A percentile compares a stretch with the other conserved stretches of the same genome.
These are phyloP conservation scores for Agonopterix alstromeriana DNA, from an alignment of 2,888 invertebrate genomes.

Conservation along the genomic window DNA sequence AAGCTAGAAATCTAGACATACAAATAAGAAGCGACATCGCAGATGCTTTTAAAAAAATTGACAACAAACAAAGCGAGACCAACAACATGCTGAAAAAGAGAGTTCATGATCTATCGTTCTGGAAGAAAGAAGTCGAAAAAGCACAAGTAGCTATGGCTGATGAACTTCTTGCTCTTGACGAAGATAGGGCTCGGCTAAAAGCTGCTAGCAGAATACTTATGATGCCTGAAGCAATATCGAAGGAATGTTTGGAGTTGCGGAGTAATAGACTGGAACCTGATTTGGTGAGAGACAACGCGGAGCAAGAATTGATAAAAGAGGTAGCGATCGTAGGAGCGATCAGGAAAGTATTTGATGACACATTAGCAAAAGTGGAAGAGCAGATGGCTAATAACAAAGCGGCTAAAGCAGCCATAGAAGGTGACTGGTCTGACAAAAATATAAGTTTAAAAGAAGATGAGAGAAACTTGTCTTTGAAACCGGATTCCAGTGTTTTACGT, in stretches of 20 bases:
- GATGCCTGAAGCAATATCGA: constrained; percentile 82
- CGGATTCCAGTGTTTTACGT: constrained; percentile 80
- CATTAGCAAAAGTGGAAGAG: constrained; percentile 80
- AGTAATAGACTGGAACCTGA: constrained; percentile 84
- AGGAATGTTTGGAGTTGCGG: constrained; percentile 84
- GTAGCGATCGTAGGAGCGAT: constrained; percentile 85
- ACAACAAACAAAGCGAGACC: constrained; percentile 68
- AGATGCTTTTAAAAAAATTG: constrained; percentile 77
- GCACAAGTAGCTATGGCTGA: constrained; percentile 79
- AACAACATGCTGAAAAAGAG: constrained; percentile 39
- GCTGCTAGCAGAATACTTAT: constrained; percentile 81
- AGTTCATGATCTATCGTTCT: constrained; percentile 70
- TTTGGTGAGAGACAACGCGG: constrained; percentile 86
- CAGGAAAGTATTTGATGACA: constrained; percentile 77
- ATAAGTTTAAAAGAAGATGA: constrained; percentile 84
- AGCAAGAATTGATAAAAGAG: constrained; percentile 87
- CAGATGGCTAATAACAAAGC: constrained; percentile 86
- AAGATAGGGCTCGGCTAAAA: constrained; percentile 79
- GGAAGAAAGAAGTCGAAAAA: constrained; percentile 82
- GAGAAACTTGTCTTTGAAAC: constrained; percentile 79
- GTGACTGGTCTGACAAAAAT: constrained; percentile 93
- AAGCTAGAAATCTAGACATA: constrained; percentile 38
- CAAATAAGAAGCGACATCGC: constrained; percentile 41
- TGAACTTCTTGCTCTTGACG: constrained; percentile 81
- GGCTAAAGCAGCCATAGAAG: constrained; percentile 86